Evolutionary conservation across 2,888 invertebrate species (phyloP), one percentile per base, ranked within the genome.

Genomic region (Tenthredo notha): DNA sequence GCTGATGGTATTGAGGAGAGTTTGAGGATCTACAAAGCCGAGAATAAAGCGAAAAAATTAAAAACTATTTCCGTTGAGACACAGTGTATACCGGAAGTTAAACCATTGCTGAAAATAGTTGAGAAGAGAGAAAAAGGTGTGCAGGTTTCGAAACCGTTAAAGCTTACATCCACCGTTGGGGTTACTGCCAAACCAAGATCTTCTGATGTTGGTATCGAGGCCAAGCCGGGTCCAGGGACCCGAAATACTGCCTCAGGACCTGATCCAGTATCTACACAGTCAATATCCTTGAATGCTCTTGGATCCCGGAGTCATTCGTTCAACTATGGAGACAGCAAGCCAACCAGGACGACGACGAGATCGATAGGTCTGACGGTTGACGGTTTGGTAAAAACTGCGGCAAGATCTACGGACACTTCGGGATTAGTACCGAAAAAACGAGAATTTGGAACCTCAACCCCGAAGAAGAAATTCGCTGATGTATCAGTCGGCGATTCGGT

Each of bases 171-270:
- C 37, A 93, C 92, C 88, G 92, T 92, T 3, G 93, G 94, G 0
- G 89, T 93, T 7, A 92, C 89, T 54, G 94, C 91, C 6, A 93
- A 92, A 70, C 94, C 94, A 1, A 90, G 88, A 78, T 91, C 91
- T 25, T 84, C 89, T 25, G 94, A 94, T 70, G 88, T 91, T 74
- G 92, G 92, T 18, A 90, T 93, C 25, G 93, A 94, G 85, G 93
- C 93, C 67, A 91, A 87, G 82, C 89, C 94, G 5, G 94, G 94
- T 85, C 92, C 93, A 58, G 93, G 93, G 43, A 94, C 94, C 2
- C 93, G 94, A 82, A 95, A 94, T 77, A 93, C 96, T 65, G 96
- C 95, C 9, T 95, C 95, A 21, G 96, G 96, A 54, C 94, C 95
- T n/a, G 94, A 94, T 77, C 94, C 94, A 72, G 91, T 94, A 0